A percentile compares a stretch with the other conserved stretches of the same genome.
These are phyloP conservation scores for Watsonalla cultraria DNA, from an alignment of 2,888 invertebrate species.

Conservation along the genomic window DNA sequence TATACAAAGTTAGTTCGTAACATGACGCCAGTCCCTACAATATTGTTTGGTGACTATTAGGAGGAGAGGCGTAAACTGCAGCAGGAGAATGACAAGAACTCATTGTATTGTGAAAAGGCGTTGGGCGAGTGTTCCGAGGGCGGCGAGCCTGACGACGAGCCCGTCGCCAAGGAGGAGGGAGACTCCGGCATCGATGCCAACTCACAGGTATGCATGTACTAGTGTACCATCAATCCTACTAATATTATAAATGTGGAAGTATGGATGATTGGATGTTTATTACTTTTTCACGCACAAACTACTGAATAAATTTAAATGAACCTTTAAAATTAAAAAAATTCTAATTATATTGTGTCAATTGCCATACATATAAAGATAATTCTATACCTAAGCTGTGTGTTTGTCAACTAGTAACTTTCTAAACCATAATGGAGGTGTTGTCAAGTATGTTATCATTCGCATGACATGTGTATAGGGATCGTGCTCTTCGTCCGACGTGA, in stretches of 20 bases:
- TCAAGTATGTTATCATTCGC: neutral
- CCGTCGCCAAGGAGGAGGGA: constrained; percentile 85
- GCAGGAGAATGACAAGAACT: constrained; percentile 86
- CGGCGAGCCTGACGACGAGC: constrained; percentile 71
- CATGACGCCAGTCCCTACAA: no score
- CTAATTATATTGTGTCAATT: no score
- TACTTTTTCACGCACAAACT: no score
- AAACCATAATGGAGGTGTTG: neutral
- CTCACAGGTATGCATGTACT: constrained; percentile 77
- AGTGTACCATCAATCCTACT: no score
- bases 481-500: constrained; percentile 91
- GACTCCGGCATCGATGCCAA: constrained; percentile 94
- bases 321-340: no score
- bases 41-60: constrained; percentile 21
- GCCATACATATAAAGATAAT: no score
- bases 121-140: constrained; percentile 82
- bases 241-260: no score
- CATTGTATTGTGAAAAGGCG: constrained; percentile 82
- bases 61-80: constrained; percentile 89
- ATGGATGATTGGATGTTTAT: no score
- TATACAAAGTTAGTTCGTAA: no score
- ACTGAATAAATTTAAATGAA: no score
- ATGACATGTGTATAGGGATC: constrained; percentile 77
- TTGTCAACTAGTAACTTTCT: no score
- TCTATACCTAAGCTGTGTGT: no score